Percentiles rank a stretch among this genome's conserved stretches.
phyloP scores from a whole-genome alignment of 2,797 vertebrate genomes.

The Cyclopterus lumpus region DNA sequence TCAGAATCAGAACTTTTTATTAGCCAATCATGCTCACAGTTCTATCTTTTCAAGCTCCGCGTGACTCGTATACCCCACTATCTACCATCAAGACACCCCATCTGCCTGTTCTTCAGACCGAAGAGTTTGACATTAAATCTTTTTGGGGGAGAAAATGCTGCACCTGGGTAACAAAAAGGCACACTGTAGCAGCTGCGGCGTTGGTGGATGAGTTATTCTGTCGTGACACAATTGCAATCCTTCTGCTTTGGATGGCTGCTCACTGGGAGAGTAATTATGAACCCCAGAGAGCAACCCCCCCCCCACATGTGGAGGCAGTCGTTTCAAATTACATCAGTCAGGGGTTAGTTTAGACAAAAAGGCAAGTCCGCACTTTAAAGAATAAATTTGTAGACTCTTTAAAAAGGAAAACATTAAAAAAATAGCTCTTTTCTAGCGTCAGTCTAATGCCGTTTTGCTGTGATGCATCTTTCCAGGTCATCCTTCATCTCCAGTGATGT shows the following conservation, averaged over 20 bases:
- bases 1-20: too few relatives aligned
- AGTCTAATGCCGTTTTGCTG: not conserved
- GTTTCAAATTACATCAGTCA: conserved; percentile 46
- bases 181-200: conserved; percentile 44
- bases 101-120: conserved; percentile 32
- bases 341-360: conserved; percentile 40
- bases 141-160: conserved; percentile 23
- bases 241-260: conserved; percentile 68
- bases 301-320: conserved; percentile 46
- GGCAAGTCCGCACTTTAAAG: conserved; percentile 16
- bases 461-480: not conserved
- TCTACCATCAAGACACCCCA: conserved; percentile 5
- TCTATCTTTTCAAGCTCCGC: conserved; percentile 38
- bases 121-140: conserved; percentile 40
- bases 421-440: not conserved
- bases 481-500: conserved; percentile 16
- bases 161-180: conserved; percentile 51
- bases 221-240: conserved; percentile 69
- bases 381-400: not conserved
- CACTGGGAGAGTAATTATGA: conserved; percentile 77
- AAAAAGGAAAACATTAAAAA: not conserved
- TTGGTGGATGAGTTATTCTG: conserved; percentile 62
- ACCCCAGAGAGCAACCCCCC: conserved; percentile 69
- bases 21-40: too few relatives aligned
- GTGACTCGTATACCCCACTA: not conserved